Conservation (phyloP, 2,113 vertebrate species). For the Anoura caudifer region DNA sequence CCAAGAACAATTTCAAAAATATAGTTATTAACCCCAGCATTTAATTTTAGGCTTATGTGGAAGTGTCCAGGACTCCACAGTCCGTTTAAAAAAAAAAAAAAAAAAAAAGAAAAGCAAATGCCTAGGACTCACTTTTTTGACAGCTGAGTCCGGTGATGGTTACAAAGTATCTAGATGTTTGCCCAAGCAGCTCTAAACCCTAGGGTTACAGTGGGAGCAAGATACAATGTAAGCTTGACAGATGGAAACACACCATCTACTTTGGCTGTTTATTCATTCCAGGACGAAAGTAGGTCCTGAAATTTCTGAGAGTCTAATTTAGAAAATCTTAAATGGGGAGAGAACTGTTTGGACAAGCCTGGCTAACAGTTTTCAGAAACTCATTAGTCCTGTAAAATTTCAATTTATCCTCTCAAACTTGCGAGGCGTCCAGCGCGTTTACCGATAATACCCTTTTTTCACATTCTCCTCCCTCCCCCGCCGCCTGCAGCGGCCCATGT, state of each 20-base stretch:
- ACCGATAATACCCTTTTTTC: constrained; percentile 45
- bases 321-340: constrained; percentile 67
- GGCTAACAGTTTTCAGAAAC: constrained; percentile 67
- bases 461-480: constrained; percentile 6
- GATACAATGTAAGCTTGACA: constrained; percentile 67
- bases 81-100: neutral
- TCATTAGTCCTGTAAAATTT: constrained; percentile 73
- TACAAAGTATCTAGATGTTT: constrained; percentile 44
- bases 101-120: neutral
- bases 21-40: neutral
- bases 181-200: constrained; percentile 48
- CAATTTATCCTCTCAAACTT: constrained; percentile 63
- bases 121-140: constrained; percentile 32
- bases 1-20: neutral
- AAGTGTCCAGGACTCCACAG: neutral
- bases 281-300: constrained; percentile 46
- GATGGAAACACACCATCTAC: constrained; percentile 65
- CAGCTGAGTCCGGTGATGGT: neutral
- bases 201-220: constrained; percentile 52
- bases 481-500: neutral
- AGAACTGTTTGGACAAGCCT: constrained; percentile 67
- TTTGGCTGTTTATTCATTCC: constrained; percentile 76
- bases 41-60: neutral
- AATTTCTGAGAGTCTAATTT: constrained; percentile 78
- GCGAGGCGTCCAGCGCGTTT: constrained; percentile 37